Evolutionary conservation across 2,888 invertebrate genomes (phyloP), one percentile per base, ranked within the genome.

Genomic region (Apodemia hepburni): DNA sequence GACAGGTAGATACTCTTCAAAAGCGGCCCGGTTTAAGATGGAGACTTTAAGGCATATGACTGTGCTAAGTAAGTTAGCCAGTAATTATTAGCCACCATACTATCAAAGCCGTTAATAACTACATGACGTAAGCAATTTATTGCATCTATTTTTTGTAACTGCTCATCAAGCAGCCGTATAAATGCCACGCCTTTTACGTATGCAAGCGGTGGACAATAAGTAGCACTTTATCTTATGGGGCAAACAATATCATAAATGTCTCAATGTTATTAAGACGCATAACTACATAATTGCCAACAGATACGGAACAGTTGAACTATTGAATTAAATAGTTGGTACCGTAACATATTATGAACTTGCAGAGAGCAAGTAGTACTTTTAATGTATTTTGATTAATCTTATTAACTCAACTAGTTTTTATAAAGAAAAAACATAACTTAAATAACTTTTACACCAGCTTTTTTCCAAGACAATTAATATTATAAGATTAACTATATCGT

Each of bases 271-370:
- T 51, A 51, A 51, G 51, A 51, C 9, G 3, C 18, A 51, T 22
- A 51, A 18, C 51, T 18, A 51, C 18, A 22, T 51, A 51, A 51
- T 51, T 51, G 51, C 18, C 22, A 51, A 18, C 22, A 18, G 12
- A 51, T 51, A 22, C 51, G 51, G 51, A 51, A 18, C 12, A 11
- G 51, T 51, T 22, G 22, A 22, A 7, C 18, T 51, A 51, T 51
- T 59, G 60, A 58, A 62, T 65, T 64, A 58, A 62, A 65, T 45
- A 42, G 49, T 33, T 9, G 33, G 1, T 12, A 38, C 38, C 4
- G 38, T 12, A 38, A 38, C 12, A 12, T 38, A 12, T 12, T 38
- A 11, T 12, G 33, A 33, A 33, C 33, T 33, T 33, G 33, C 33
- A 9, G 33, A 9, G 33, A 33, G 9, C 33, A 33, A 33, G 11